These are phyloP conservation scores for Ctenopoma kingsleyae DNA, from an alignment of 2,797 vertebrate species.

Conservation along the genomic window DNA sequence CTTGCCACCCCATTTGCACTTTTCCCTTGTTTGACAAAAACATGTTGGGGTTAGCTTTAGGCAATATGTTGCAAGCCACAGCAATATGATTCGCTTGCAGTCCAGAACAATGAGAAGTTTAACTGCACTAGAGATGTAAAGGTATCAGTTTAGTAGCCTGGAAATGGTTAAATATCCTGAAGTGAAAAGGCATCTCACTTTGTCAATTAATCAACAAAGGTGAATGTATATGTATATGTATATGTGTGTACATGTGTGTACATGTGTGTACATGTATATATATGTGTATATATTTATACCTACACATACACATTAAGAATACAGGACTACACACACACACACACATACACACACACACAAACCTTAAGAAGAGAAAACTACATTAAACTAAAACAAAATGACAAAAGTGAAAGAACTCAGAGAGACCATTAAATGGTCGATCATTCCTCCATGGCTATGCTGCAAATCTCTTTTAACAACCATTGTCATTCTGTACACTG, in stretches of 20 bases:
- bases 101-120: constrained; percentile 48
- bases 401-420: background rate
- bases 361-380: background rate
- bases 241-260: too few species aligned
- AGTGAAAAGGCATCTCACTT: background rate
- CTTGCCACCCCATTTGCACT: constrained; percentile 67
- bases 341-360: too few species aligned
- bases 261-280: too few species aligned
- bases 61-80: constrained; percentile 51
- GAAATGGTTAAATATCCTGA: constrained; percentile 15
- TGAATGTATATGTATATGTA: too few species aligned
- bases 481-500: background rate
- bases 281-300: too few species aligned
- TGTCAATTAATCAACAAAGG: background rate
- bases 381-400: background rate
- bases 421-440: background rate
- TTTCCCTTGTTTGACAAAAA: constrained; percentile 76
- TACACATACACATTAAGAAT: too few species aligned
- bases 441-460: background rate
- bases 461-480: background rate
- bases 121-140: constrained; percentile 28
- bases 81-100: constrained; percentile 45
- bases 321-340: too few species aligned
- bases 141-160: background rate
- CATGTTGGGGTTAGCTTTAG: constrained; percentile 52